Evolutionary conservation across 2,113 vertebrate species (phyloP), one percentile per base, ranked within the genome.

Genomic region (Marmota monax): DNA sequence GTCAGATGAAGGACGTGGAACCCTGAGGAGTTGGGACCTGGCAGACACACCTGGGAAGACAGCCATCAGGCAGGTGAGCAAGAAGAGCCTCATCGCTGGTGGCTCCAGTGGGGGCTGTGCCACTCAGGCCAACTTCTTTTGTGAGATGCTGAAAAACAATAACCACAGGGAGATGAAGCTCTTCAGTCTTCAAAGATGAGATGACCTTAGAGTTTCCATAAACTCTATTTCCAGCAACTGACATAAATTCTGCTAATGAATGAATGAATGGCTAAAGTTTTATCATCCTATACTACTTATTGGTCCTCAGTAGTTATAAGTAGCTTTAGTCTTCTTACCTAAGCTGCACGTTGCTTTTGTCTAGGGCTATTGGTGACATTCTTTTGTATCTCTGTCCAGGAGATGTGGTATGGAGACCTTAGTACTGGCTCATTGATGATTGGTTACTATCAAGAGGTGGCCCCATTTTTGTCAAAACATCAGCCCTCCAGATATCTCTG

Each of bases 71-170:
- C 97, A 63, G 89, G 96, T 0, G 6, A 98, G 3, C 0, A 9
- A 61, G 0, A 74, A 37, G 34, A 42, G 58, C 84, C 79, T 98
- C 96, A 95, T 97, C 0, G 61, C 78, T 63, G 37, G 51, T 65
- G 85, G 88, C 53, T 94, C 17, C 63, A 0, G 12, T 2, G 5
- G 51, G 16, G 61, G 7, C 61, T 73, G 34, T 2, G n/a, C 48
- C 0, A 12, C 61, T n/a, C 37, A 77, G 22, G 10, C 23, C 2
- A 18, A 45, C 42, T 73, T 87, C 86, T 78, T n/a, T 17, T 27
- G 16, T 18, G 48, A 63, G 80, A 42, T 32, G 58, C 98, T 98
- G 97, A 39, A 98, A 98, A 74, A 96, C 53, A 97, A 84, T 1
- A 39, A 73, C 12, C 39, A 56, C 17, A 53, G 77, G 67, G 11